phyloP scores from a whole-genome alignment of 2,888 invertebrate species.

The Trichopria drosophilae region DNA sequence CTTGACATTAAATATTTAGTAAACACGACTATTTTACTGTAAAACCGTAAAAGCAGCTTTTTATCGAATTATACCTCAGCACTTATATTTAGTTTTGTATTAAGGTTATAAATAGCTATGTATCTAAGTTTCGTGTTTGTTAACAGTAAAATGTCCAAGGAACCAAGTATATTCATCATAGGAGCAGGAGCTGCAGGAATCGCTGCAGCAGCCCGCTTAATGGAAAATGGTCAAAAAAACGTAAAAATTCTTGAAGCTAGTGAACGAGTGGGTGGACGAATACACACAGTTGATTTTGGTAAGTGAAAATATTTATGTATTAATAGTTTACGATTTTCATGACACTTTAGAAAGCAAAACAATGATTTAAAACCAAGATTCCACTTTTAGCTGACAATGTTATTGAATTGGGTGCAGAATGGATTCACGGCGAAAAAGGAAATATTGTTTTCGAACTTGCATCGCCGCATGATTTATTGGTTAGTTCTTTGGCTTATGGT shows the following conservation, averaged over 20 bases:
- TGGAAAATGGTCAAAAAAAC: slow-evolving; percentile 58
- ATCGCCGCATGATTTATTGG: slow-evolving; percentile 54
- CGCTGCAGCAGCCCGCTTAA: slow-evolving; percentile 61
- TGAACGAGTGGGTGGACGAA: slow-evolving; percentile 60
- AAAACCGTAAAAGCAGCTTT: no score
- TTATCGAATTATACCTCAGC: no score
- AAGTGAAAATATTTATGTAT: slow-evolving; percentile 33
- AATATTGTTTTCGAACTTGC: slow-evolving; percentile 66
- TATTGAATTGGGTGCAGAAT: slow-evolving; percentile 77
- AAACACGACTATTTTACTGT: no score
- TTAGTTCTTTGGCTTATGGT: slow-evolving; percentile 38
- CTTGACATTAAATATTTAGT: no score
- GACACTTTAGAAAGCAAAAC: no score
- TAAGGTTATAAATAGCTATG: no score
- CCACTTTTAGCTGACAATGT: slow-evolving; percentile 60
- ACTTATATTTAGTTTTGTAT: no score
- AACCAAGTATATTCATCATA: slow-evolving; percentile 60
- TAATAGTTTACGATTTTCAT: no score
- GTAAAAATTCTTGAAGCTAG: slow-evolving; percentile 61
- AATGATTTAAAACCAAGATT: no score
- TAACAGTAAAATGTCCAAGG: slow-evolving; percentile 40
- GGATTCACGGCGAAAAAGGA: slow-evolving; percentile 74
- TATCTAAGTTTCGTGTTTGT: no score
- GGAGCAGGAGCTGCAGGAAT: slow-evolving; percentile 66
- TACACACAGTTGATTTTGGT: slow-evolving; percentile 58